Evolutionary conservation across 2,113 vertebrate species (phyloP).

Genomic region (Pelvicachromis taeniatus): DNA sequence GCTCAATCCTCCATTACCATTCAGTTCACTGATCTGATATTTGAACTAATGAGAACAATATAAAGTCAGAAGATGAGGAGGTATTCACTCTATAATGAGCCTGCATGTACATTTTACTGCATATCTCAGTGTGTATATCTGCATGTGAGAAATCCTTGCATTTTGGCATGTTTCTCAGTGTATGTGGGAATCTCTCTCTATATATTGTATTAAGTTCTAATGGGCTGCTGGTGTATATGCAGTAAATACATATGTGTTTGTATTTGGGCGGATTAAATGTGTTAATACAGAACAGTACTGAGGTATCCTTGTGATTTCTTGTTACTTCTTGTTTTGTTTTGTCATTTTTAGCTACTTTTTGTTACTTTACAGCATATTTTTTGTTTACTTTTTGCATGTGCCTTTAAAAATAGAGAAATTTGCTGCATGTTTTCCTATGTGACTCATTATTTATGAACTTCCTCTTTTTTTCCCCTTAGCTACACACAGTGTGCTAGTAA

Average conservation of each 20-base stretch:
- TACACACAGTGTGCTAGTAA: background rate
- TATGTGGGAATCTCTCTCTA: background rate
- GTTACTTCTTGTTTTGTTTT: background rate
- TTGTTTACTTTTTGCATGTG: background rate
- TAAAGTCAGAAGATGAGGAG: constrained; percentile 42
- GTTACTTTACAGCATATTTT: background rate
- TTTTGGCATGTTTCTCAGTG: background rate
- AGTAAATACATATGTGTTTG: background rate
- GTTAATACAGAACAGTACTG: background rate
- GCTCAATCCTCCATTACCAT: constrained; percentile 23
- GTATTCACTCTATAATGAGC: constrained; percentile 36
- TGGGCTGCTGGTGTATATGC: background rate
- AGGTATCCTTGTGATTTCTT: background rate
- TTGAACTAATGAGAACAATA: constrained; percentile 57
- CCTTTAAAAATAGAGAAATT: background rate
- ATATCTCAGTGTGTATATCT: background rate
- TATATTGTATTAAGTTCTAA: background rate
- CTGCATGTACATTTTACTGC: background rate
- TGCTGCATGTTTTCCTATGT: background rate
- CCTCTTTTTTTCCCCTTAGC: background rate
- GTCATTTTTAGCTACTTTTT: background rate
- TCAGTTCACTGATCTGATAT: constrained; percentile 49
- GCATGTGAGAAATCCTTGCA: background rate
- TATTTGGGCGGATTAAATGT: background rate
- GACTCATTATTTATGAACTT: background rate